phyloP scores from a whole-genome alignment of 2,888 invertebrate genomes.

The Trachelus tabidus region DNA sequence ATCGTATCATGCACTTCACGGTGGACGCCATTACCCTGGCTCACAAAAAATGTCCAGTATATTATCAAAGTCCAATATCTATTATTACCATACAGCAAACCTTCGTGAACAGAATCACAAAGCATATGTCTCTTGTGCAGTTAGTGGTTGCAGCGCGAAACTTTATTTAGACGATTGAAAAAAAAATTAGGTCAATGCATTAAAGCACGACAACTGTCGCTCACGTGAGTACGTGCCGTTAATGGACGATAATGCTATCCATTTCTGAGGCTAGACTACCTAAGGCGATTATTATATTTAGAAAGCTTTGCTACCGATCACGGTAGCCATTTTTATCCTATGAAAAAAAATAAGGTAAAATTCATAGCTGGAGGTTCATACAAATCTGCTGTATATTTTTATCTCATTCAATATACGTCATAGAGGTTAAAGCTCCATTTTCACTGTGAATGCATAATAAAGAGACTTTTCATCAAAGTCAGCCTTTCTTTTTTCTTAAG shows the following conservation, averaged over 20 bases:
- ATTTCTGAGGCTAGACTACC: neutral
- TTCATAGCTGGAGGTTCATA: neutral
- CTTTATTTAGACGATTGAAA: neutral
- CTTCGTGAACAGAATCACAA: neutral
- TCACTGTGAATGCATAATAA: no score
- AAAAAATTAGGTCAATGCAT: neutral
- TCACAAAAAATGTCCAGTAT: neutral
- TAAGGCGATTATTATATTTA: neutral
- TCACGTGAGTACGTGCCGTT: neutral
- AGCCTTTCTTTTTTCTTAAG: no score
- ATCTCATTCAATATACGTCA: neutral
- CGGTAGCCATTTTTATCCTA: neutral
- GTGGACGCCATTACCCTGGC: no score
- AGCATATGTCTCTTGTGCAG: neutral
- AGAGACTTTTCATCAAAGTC: no score
- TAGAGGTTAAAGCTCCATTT: neutral
- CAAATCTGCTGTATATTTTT: neutral
- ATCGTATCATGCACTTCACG: no score
- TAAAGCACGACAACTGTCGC: neutral
- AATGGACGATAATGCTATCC: neutral
- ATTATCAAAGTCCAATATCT: neutral
- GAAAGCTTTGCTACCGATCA: neutral
- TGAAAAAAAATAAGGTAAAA: neutral
- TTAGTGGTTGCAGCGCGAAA: neutral
- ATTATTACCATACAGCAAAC: neutral